These are phyloP conservation scores for Plumapathes pennacea DNA, from an alignment of 92 coral and sea anemone genomes.

Conservation along the genomic window DNA sequence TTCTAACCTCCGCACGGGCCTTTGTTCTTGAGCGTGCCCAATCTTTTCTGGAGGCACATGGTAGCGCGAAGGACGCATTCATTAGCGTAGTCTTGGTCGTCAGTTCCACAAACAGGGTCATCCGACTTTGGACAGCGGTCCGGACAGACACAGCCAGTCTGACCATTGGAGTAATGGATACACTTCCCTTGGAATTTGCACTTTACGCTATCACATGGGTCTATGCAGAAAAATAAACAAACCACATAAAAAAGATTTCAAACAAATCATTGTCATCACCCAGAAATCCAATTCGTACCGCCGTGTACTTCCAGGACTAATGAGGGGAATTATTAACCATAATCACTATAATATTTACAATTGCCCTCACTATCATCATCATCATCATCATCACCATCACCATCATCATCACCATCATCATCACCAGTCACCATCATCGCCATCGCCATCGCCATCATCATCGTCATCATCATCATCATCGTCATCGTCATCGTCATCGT, in stretches of 20 bases:
- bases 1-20: conserved; percentile 82
- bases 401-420: neutral
- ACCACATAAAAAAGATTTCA: neutral
- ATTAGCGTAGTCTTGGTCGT: conserved; percentile 77
- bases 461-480: too few relatives aligned
- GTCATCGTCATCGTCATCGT: too few relatives aligned
- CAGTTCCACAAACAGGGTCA: conserved; percentile 91
- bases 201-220: conserved; percentile 77
- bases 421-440: neutral
- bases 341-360: conserved; percentile 5
- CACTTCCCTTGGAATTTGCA: conserved; percentile 82
- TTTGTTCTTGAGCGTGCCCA: conserved; percentile 46
- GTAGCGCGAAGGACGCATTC: conserved; percentile 78
- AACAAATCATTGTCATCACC: neutral
- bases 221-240: conserved; percentile 22
- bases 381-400: neutral
- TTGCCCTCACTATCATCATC: conserved; percentile 1
- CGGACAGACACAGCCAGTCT: conserved; percentile 72
- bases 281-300: too few relatives aligned
- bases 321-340: too few relatives aligned
- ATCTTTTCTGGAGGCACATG: conserved; percentile 65
- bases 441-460: conserved; percentile 3
- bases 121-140: conserved; percentile 67
- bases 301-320: too few relatives aligned
- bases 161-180: conserved; percentile 77